Percentiles rank a stretch among this genome's conserved stretches.
These are phyloP conservation scores for Anastrepha obliqua DNA, from an alignment of 1,140 invertebrate species.

Conservation along the genomic window DNA sequence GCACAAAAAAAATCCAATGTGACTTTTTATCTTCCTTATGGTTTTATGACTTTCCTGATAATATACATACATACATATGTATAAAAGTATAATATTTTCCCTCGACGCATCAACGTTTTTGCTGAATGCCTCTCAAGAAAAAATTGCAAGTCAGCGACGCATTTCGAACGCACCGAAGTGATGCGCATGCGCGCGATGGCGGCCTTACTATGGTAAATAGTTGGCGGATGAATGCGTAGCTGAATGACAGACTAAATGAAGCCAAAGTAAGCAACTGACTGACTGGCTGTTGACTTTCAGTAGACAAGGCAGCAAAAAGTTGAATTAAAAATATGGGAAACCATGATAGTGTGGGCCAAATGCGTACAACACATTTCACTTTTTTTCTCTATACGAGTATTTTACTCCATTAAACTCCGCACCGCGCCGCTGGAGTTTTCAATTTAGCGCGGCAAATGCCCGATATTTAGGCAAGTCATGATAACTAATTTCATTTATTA, in stretches of 20 bases:
- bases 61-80: background rate
- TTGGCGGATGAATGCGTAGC: background rate
- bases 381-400: background rate
- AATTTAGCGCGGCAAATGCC: slow-evolving; percentile 53
- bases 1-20: no score
- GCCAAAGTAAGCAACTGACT: background rate
- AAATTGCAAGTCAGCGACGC: slow-evolving; percentile 38
- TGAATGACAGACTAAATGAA: background rate
- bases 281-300: background rate
- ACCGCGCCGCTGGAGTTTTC: slow-evolving; percentile 30
- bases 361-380: slow-evolving; percentile 37
- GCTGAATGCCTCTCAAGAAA: background rate
- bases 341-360: background rate
- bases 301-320: background rate
- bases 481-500: slow-evolving; percentile 46
- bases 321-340: background rate
- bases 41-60: no score
- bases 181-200: slow-evolving; percentile 21
- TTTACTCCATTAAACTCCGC: background rate
- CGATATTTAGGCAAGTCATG: slow-evolving; percentile 42
- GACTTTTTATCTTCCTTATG: no score
- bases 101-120: background rate
- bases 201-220: background rate
- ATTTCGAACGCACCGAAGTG: background rate
- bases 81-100: background rate